Conservation (phyloP, 2,888 invertebrate species). For the Atethmia centrago region DNA sequence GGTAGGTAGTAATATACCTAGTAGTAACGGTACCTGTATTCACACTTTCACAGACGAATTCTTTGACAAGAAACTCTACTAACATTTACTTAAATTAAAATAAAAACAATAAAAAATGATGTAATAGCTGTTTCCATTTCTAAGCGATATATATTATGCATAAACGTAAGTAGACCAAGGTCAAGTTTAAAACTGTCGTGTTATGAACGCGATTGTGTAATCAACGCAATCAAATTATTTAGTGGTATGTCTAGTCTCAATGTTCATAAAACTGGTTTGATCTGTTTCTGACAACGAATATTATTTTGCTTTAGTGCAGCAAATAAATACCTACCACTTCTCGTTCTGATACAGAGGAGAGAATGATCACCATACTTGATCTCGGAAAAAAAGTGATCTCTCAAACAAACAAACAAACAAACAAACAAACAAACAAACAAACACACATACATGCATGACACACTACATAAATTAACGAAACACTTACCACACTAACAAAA, state of each 20-base stretch:
- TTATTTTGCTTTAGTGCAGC: background rate
- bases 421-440: too few relatives aligned
- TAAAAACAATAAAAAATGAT: constrained; percentile 44
- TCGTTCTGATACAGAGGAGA: too few relatives aligned
- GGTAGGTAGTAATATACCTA: too few relatives aligned
- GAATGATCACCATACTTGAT: too few relatives aligned
- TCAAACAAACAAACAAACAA: too few relatives aligned
- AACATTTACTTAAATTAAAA: background rate
- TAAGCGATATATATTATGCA: constrained; percentile 50
- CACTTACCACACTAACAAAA: too few relatives aligned
- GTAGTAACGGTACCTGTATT: too few relatives aligned
- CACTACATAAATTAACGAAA: too few relatives aligned
- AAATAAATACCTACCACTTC: too few relatives aligned
- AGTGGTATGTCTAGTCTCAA: constrained; percentile 25
- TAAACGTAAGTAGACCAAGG: constrained; percentile 49
- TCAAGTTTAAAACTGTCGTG: constrained; percentile 57
- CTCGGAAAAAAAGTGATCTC: too few relatives aligned
- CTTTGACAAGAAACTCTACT: background rate
- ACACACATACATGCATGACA: too few relatives aligned
- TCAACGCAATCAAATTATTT: constrained; percentile 55
- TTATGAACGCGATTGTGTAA: constrained; percentile 47
- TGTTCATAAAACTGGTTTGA: constrained; percentile 29
- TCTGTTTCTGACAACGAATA: constrained; percentile 11
- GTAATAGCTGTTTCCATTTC: constrained; percentile 50
- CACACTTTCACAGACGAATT: background rate